Conservation (phyloP, 2,797 vertebrate species). For the Leptoclinus maculatus region DNA sequence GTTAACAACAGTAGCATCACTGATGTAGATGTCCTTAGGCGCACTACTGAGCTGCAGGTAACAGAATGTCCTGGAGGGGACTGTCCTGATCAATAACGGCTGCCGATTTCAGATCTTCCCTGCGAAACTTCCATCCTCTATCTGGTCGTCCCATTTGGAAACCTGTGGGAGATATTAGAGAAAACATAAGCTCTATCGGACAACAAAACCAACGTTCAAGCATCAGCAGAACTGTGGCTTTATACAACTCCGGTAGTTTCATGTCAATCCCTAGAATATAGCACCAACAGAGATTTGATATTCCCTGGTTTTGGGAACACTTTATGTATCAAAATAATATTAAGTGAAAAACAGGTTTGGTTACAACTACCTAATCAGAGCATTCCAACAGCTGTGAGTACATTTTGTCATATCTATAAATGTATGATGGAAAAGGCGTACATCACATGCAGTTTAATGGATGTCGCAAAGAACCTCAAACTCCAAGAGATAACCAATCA, state of each 20-base stretch:
- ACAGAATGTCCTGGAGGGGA: constrained; percentile 41
- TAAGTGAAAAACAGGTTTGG: background rate
- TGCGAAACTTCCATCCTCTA: constrained; percentile 81
- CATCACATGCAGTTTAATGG: background rate
- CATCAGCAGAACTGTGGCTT: background rate
- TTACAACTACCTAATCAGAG: background rate
- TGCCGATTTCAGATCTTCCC: constrained; percentile 80
- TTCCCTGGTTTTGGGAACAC: background rate
- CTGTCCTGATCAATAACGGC: background rate
- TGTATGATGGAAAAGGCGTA: background rate
- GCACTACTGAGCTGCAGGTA: constrained; percentile 51
- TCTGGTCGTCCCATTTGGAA: constrained; percentile 82
- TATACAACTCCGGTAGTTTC: background rate
- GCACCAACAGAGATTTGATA: background rate
- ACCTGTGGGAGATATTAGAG: constrained; percentile 70
- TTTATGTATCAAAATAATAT: background rate
- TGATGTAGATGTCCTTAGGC: constrained; percentile 46
- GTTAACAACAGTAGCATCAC: constrained; percentile 28
- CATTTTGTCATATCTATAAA: background rate
- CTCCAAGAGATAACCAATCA: background rate
- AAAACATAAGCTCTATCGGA: constrained; percentile 1
- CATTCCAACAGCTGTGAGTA: background rate
- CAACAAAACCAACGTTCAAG: background rate
- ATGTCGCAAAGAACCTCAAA: background rate
- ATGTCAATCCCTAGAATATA: background rate